Evolutionary conservation across 2,113 vertebrate species (phyloP).

Genomic region (Uria lomvia): DNA sequence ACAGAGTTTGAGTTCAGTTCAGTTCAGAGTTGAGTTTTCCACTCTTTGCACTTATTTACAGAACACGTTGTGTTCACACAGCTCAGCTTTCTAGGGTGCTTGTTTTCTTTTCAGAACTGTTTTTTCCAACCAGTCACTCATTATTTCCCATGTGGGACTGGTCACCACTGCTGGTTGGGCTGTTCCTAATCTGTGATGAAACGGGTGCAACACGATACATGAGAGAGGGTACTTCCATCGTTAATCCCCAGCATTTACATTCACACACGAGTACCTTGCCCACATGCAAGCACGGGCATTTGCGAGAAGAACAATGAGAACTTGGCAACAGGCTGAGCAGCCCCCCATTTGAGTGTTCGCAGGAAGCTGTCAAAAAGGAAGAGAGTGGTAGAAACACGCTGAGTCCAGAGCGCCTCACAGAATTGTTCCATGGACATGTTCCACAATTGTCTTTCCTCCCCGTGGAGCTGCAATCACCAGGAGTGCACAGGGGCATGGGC

Average conservation of each 20-base stretch:
- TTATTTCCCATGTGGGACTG: neutral
- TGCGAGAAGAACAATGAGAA: neutral
- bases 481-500: neutral
- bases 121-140: neutral
- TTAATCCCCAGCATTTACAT: neutral
- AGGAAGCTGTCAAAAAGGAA: conserved; percentile 16
- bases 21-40: neutral
- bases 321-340: neutral
- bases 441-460: neutral
- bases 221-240: neutral
- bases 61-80: neutral
- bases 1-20: neutral
- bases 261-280: neutral
- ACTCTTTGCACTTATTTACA: neutral
- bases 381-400: neutral
- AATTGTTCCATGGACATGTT: neutral
- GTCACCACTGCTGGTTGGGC: neutral
- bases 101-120: neutral
- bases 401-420: neutral
- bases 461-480: neutral
- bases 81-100: neutral
- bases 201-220: neutral
- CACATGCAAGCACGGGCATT: neutral
- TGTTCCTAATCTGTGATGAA: neutral
- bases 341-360: neutral